Conservation (phyloP, 2,113 vertebrate genomes). For the Rhea americana region DNA sequence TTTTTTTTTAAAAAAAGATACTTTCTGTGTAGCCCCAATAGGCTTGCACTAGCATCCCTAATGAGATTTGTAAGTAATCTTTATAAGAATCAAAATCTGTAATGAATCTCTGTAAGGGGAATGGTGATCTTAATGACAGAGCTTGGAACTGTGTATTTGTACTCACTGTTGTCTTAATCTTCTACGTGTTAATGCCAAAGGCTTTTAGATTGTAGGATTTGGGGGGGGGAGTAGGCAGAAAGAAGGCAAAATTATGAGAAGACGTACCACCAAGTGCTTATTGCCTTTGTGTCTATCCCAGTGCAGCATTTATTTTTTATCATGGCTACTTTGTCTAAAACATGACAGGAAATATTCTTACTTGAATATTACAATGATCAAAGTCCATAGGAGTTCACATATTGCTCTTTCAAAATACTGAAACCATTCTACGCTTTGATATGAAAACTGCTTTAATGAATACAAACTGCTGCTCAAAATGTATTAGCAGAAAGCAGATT, state of each 20-base stretch:
- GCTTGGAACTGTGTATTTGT: neutral
- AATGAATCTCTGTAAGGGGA: neutral
- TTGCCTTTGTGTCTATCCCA: neutral
- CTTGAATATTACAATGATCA: neutral
- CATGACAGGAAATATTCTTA: neutral
- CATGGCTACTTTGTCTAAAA: neutral
- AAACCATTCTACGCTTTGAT: neutral
- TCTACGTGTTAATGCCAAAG: neutral
- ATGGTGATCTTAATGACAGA: neutral
- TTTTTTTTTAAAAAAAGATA: neutral
- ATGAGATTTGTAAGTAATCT: neutral
- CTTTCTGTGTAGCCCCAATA: neutral
- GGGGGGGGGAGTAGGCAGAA: too few relatives aligned
- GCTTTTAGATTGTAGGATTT: neutral
- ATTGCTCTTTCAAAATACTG: neutral
- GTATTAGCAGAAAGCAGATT: neutral
- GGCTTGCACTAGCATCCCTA: neutral
- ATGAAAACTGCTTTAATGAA: constrained; percentile 24
- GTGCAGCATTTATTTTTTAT: neutral
- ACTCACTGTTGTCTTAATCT: neutral
- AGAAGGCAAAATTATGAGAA: neutral
- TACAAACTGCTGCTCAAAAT: neutral
- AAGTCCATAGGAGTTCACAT: neutral
- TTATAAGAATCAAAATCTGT: neutral
- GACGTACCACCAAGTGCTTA: neutral